phyloP scores from a whole-genome alignment of 2,113 vertebrate species.

The Chlamydotis undulata region DNA sequence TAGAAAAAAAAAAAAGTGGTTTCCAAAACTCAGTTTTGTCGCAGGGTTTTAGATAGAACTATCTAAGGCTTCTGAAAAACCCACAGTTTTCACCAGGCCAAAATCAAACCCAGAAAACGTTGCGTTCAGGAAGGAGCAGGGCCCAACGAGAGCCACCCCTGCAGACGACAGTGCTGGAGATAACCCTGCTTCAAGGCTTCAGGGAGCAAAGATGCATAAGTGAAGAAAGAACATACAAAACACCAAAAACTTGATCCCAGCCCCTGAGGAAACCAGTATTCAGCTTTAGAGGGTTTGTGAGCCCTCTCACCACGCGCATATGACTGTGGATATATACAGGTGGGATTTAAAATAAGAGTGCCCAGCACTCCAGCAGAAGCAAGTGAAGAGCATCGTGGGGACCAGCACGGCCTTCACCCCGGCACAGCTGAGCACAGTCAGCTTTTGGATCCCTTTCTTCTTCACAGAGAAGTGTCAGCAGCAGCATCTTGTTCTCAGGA shows the following conservation, averaged over 20 bases:
- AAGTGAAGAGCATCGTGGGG: not conserved
- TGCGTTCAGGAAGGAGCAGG: not conserved
- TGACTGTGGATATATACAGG: not conserved
- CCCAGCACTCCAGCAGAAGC: not conserved
- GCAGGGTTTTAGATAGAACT: not conserved
- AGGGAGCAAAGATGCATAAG: not conserved
- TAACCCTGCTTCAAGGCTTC: not conserved
- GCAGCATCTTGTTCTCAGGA: not conserved
- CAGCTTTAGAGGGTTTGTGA: not conserved
- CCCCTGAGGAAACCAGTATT: not conserved
- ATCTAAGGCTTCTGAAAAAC: not conserved
- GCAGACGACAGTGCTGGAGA: not conserved
- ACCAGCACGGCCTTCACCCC: not conserved
- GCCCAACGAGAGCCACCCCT: rapidly evolving
- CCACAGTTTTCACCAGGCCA: not conserved
- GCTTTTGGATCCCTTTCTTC: not conserved
- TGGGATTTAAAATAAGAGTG: not conserved
- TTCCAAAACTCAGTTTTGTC: not conserved
- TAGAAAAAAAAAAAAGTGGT: not conserved
- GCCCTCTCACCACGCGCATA: not conserved
- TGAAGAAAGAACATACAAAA: not conserved
- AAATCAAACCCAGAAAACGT: not conserved
- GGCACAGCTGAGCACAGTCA: not conserved
- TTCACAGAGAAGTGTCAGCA: not conserved
- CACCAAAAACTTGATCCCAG: not conserved